Evolutionary conservation across 2,888 invertebrate genomes (phyloP).

Genomic region (Drosophila basisetae): DNA sequence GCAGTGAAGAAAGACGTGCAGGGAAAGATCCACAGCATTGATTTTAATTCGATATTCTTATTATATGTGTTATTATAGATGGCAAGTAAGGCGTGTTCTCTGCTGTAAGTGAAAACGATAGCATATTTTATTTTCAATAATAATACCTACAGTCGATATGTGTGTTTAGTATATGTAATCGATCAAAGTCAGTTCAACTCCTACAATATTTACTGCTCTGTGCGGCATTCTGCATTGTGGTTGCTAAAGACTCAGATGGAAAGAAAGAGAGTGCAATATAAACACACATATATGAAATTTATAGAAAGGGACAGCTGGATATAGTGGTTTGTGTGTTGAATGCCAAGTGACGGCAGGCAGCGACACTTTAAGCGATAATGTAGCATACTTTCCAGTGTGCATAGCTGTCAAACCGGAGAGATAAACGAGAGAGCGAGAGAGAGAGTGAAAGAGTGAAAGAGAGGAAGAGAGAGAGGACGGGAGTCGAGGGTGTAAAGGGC

Average conservation of each 20-base stretch:
- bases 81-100: not conserved
- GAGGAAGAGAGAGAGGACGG: not conserved
- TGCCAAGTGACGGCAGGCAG: slow-evolving; percentile 58
- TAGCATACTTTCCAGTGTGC: slow-evolving; percentile 60
- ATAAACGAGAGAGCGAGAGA: not conserved
- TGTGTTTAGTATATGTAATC: not conserved
- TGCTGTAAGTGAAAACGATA: not conserved
- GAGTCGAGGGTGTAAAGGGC: not conserved
- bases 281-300: not conserved
- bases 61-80: not conserved
- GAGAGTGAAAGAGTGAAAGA: not conserved
- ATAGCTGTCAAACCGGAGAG: not conserved
- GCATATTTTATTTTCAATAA: not conserved
- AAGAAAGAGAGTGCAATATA: not conserved
- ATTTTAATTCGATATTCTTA: not conserved
- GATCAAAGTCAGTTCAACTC: not conserved
- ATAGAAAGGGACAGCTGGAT: not conserved
- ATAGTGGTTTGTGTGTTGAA: slow-evolving; percentile 31
- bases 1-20: not conserved
- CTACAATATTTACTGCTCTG: not conserved
- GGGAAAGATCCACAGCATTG: not conserved
- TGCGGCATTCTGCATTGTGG: slow-evolving; percentile 5
- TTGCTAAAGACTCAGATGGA: not conserved
- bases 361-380: slow-evolving; percentile 74
- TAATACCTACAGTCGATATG: not conserved